phyloP scores from a whole-genome alignment of 2,888 invertebrate genomes.

The Mayetiola destructor region DNA sequence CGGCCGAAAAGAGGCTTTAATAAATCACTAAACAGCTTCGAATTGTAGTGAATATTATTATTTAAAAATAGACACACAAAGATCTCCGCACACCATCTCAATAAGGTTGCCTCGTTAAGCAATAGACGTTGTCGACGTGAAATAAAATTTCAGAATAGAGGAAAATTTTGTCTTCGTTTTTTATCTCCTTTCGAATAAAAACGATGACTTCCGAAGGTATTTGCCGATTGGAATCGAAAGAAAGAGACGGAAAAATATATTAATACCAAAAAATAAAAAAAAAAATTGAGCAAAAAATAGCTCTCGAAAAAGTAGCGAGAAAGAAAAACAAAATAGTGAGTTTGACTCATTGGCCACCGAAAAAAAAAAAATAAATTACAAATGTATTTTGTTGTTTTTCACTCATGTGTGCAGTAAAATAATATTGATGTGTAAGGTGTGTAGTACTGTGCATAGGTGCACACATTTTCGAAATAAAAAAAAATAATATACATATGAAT shows the following conservation, averaged over 20 bases:
- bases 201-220: too few relatives aligned
- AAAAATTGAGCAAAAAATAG: not conserved
- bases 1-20: slow-evolving; percentile 7
- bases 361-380: too few relatives aligned
- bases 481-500: too few relatives aligned
- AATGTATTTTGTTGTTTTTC: too few relatives aligned
- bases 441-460: too few relatives aligned
- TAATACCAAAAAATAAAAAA: not conserved
- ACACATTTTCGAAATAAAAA: too few relatives aligned
- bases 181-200: too few relatives aligned
- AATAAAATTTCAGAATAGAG: slow-evolving; percentile 3
- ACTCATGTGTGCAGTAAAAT: too few relatives aligned
- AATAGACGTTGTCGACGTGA: not conserved
- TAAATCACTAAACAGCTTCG: slow-evolving; percentile 13
- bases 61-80: slow-evolving; percentile 13
- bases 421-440: too few relatives aligned
- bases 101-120: not conserved
- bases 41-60: slow-evolving; percentile 11
- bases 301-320: not conserved
- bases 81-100: slow-evolving; percentile 2
- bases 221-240: too few relatives aligned
- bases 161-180: too few relatives aligned
- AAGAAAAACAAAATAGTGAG: not conserved
- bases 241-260: not conserved
- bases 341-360: too few relatives aligned